Percentiles rank a stretch among this genome's conserved stretches.
Evolutionary conservation across 2,888 invertebrate genomes (phyloP).

Genomic region (Orchesella flavescens): DNA sequence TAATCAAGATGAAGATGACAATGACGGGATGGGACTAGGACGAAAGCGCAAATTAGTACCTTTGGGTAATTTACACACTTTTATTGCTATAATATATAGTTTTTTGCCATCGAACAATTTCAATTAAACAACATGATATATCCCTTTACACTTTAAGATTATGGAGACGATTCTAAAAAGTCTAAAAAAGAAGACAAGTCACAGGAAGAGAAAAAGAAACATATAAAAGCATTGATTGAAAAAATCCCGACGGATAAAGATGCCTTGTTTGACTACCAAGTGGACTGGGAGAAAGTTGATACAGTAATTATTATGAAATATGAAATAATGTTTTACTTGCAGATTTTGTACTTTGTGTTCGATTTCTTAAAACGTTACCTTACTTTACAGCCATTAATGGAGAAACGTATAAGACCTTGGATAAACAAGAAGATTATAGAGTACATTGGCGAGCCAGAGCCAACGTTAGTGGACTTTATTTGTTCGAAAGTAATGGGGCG

Average conservation of each 20-base stretch:
- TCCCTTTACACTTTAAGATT: slow-evolving; percentile 76
- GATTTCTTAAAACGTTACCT: neutral
- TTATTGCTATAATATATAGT: neutral
- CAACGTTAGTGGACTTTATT: slow-evolving; percentile 98
- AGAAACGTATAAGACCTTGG: slow-evolving; percentile 98
- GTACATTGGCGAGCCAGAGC: slow-evolving; percentile 99
- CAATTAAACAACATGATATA: neutral
- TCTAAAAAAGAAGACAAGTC: slow-evolving; percentile 80
- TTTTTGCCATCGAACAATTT: neutral
- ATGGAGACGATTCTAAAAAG: slow-evolving; percentile 78
- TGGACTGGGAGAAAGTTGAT: slow-evolving; percentile 91
- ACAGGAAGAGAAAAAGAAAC: slow-evolving; percentile 95
- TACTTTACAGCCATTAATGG: slow-evolving; percentile 83
- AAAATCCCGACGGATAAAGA: slow-evolving; percentile 98
- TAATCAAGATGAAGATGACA: slow-evolving; percentile 84
- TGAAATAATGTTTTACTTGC: no score
- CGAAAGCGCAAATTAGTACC: slow-evolving; percentile 88
- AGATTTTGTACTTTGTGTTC: neutral
- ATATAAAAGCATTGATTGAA: slow-evolving; percentile 97
- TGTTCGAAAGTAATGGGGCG: slow-evolving; percentile 97
- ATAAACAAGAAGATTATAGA: slow-evolving; percentile 99
- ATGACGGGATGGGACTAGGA: slow-evolving; percentile 76
- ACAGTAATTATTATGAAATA: slow-evolving; percentile 75
- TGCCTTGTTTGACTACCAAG: slow-evolving; percentile 93
- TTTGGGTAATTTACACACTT: slow-evolving; percentile 76